Percentiles rank a stretch among this genome's conserved stretches.
Conservation (phyloP, 2,113 vertebrate genomes). For the Chionomys nivalis region DNA sequence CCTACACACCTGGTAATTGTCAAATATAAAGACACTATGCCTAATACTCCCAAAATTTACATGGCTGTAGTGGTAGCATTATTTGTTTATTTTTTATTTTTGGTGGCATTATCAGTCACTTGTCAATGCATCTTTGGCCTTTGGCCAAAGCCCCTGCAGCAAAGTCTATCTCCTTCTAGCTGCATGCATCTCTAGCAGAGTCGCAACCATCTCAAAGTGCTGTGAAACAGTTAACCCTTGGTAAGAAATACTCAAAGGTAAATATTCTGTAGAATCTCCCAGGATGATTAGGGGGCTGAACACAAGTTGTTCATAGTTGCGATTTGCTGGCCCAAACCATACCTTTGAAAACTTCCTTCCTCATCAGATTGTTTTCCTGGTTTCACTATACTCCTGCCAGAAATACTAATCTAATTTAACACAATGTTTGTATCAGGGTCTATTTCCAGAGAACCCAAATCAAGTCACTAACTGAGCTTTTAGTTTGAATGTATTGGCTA, state of each 20-base stretch:
- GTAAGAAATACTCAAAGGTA: neutral
- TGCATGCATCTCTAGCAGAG: neutral
- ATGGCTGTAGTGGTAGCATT: neutral
- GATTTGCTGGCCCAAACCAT: neutral
- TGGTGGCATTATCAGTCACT: neutral
- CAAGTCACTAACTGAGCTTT: conserved; percentile 4
- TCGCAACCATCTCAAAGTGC: neutral
- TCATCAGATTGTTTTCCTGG: neutral
- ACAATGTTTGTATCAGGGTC: neutral
- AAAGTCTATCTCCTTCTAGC: neutral
- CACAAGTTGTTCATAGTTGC: neutral
- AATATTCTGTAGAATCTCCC: neutral
- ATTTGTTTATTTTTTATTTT: neutral
- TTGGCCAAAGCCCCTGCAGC: neutral
- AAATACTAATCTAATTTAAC: neutral
- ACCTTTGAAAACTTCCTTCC: neutral
- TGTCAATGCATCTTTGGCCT: neutral
- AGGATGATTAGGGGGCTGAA: neutral
- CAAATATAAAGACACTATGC: neutral
- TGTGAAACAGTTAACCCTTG: neutral
- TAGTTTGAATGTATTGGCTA: conserved; percentile 15
- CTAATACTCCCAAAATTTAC: neutral
- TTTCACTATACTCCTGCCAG: neutral
- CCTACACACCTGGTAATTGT: neutral
- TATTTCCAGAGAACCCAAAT: neutral